phyloP scores from a whole-genome alignment of 2,888 invertebrate genomes.

The Crioceris asparagi region DNA sequence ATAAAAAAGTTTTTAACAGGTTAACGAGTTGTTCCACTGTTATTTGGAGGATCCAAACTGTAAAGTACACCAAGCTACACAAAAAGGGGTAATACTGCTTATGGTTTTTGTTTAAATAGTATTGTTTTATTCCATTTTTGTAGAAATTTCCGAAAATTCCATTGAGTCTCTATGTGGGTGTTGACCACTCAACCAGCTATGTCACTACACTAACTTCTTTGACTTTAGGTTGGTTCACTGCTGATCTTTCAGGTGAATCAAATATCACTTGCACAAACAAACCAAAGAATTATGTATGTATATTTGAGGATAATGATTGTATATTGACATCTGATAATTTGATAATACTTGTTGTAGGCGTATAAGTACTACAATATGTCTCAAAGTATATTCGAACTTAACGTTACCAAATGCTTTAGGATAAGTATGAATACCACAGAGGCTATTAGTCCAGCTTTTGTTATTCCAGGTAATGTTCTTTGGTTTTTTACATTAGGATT shows the following conservation, averaged over 20 bases:
- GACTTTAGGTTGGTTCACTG: constrained; percentile 52
- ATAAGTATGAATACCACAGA: constrained; percentile 63
- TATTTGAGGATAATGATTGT: not conserved
- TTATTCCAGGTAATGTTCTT: constrained; percentile 48
- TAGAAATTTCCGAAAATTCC: constrained; percentile 35
- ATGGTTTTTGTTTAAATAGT: not conserved
- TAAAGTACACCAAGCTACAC: constrained; percentile 48
- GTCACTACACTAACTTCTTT: constrained; percentile 50
- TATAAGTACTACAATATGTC: constrained; percentile 49
- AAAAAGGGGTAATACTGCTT: constrained; percentile 25
- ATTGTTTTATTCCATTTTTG: constrained; percentile 2
- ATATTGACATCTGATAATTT: not conserved
- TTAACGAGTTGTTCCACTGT: constrained; percentile 69
- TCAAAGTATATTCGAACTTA: constrained; percentile 41
- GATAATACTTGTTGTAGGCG: constrained; percentile 25
- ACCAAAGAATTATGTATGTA: constrained; percentile 33
- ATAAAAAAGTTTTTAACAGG: constrained; percentile 39
- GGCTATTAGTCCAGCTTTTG: constrained; percentile 77
- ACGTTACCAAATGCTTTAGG: constrained; percentile 56
- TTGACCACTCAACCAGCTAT: constrained; percentile 40
- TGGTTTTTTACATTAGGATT: not conserved
- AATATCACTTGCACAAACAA: constrained; percentile 40
- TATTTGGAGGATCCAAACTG: constrained; percentile 65
- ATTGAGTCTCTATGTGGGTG: constrained; percentile 51
- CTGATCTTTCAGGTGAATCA: constrained; percentile 33